Evolutionary conservation across 92 coral and sea anemone species (phyloP).

Genomic region (Meandrina meandrites): DNA sequence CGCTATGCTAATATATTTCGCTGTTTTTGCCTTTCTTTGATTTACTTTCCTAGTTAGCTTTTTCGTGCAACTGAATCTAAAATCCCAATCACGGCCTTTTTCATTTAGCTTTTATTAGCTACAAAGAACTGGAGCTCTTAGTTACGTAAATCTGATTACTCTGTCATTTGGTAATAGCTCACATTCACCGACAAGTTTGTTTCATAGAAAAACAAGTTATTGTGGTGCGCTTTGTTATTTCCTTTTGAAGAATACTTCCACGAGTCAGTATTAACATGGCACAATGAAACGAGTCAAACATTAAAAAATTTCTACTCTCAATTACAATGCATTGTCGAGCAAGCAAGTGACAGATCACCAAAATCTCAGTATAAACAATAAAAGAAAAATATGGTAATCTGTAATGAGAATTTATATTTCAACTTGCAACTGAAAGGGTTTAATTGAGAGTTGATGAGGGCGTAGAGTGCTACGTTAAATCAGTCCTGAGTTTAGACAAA

Average conservation of each 20-base stretch:
- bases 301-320: neutral
- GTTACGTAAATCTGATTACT: constrained; percentile 18
- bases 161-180: neutral
- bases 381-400: neutral
- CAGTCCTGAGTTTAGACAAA: neutral
- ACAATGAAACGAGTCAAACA: constrained; percentile 3
- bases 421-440: neutral
- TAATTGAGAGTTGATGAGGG: neutral
- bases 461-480: neutral
- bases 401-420: neutral
- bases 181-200: neutral
- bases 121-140: neutral
- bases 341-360: neutral
- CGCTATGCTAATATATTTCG: neutral
- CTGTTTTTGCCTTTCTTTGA: neutral
- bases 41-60: neutral
- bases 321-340: neutral
- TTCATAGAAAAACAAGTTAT: neutral
- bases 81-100: neutral
- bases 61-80: neutral
- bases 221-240: neutral
- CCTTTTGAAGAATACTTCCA: neutral
- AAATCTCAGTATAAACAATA: neutral
- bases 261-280: neutral
- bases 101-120: neutral